Evolutionary conservation across 2,888 invertebrate species (phyloP).

Genomic region (Desoria tigrina): DNA sequence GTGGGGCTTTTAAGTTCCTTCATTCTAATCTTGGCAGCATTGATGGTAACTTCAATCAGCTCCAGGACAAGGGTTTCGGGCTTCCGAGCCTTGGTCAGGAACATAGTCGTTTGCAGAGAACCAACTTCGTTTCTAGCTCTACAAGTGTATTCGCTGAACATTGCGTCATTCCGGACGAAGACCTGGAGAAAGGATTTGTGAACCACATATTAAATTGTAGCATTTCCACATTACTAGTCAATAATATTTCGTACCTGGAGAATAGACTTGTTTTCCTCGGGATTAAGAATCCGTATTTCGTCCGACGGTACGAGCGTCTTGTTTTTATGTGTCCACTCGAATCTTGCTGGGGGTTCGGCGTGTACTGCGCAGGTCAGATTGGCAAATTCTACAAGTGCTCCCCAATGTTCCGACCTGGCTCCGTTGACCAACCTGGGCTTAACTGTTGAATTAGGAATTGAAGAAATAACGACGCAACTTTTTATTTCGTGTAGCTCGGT

Average conservation of each 20-base stretch:
- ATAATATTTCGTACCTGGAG: conserved; percentile 42
- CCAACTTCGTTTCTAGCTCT: conserved; percentile 50
- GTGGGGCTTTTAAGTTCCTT: conserved; percentile 30
- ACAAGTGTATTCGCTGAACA: conserved; percentile 48
- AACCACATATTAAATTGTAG: too few relatives aligned
- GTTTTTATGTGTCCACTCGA: conserved; percentile 58
- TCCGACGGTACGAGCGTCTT: conserved; percentile 42
- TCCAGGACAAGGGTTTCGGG: conserved; percentile 49
- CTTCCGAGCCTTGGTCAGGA: conserved; percentile 49
- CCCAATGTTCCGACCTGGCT: conserved; percentile 46
- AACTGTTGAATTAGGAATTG: conserved; percentile 36
- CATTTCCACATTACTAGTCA: neutral
- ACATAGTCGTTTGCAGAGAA: conserved; percentile 35
- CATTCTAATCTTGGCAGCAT: conserved; percentile 49
- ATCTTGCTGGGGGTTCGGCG: conserved; percentile 63
- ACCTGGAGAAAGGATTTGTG: conserved; percentile 29
- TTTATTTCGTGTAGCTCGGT: too few relatives aligned
- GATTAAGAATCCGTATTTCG: conserved; percentile 46
- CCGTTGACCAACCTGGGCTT: conserved; percentile 46
- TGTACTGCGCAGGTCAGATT: conserved; percentile 65
- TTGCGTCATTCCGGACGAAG: conserved; percentile 43
- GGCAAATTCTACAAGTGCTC: conserved; percentile 60
- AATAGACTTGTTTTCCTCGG: conserved; percentile 49
- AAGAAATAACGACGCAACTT: too few relatives aligned
- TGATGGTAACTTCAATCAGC: conserved; percentile 33